Evolutionary conservation across 2,888 invertebrate species (phyloP).

Genomic region (Strigamia maritima): DNA sequence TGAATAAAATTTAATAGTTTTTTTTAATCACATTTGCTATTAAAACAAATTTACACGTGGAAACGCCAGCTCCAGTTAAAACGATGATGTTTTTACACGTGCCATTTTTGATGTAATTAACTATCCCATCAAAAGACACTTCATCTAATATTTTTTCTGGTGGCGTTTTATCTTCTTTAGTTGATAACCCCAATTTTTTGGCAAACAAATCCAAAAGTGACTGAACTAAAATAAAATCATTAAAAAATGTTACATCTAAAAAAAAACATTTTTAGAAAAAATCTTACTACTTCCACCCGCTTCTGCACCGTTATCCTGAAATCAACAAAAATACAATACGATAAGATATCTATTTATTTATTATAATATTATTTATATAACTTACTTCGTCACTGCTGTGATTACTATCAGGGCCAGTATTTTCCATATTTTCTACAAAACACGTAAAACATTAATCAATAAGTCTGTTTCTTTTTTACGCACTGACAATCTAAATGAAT

Average conservation of each 20-base stretch:
- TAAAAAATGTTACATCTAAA: not conserved
- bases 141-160: constrained; percentile 62
- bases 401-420: not conserved
- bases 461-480: not conserved
- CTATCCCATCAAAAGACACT: constrained; percentile 70
- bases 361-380: not conserved
- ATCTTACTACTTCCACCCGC: not conserved
- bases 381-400: constrained; percentile 25
- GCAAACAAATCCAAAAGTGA: constrained; percentile 64
- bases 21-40: too few species aligned
- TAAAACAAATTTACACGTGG: constrained; percentile 70
- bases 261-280: too few species aligned
- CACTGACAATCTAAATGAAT: not conserved
- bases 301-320: constrained; percentile 1
- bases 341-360: not conserved
- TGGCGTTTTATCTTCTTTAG: constrained; percentile 51
- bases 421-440: not conserved
- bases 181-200: constrained; percentile 62
- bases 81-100: constrained; percentile 81
- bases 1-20: too few species aligned
- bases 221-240: constrained; percentile 56
- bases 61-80: constrained; percentile 94
- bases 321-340: not conserved
- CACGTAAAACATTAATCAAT: not conserved
- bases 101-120: constrained; percentile 71